Percentiles rank a stretch among this genome's conserved stretches.
Evolutionary conservation across 2,888 invertebrate genomes (phyloP).

Genomic region (Tachystola acroxantha): DNA sequence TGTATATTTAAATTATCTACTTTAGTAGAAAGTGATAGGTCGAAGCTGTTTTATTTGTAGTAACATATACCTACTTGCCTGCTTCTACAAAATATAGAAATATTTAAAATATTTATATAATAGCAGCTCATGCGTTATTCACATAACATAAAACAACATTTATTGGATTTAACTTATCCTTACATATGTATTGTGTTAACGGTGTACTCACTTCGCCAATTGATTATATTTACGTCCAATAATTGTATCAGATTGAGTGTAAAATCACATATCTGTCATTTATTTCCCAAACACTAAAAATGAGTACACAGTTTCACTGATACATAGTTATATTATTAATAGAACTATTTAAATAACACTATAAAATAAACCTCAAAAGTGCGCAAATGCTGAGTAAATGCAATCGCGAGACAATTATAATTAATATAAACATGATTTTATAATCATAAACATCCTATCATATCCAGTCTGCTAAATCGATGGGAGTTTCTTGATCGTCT

Average conservation of each 20-base stretch:
- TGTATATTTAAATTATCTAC: conserved; percentile 3
- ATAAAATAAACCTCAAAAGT: conserved; percentile 2
- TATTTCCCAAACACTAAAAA: background rate
- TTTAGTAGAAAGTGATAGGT: conserved; percentile 6
- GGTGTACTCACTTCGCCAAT: too few relatives aligned
- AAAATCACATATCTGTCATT: background rate
- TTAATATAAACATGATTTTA: conserved; percentile 2
- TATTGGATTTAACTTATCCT: too few relatives aligned
- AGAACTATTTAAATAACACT: background rate
- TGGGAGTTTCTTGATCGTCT: background rate
- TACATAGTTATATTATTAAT: background rate
- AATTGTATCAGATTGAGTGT: too few relatives aligned
- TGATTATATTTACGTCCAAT: background rate
- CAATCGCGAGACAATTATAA: conserved; percentile 11
- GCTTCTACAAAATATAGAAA: too few relatives aligned
- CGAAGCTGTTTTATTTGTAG: conserved; percentile 4
- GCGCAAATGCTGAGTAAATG: conserved; percentile 23
- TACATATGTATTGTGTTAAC: too few relatives aligned
- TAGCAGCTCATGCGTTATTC: too few relatives aligned
- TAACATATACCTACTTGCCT: conserved; percentile 1
- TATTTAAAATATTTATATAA: too few relatives aligned
- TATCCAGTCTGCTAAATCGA: background rate
- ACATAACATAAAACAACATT: too few relatives aligned
- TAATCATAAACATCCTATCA: background rate
- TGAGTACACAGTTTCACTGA: conserved; percentile 3